Conservation (phyloP, 2,113 vertebrate species). For the Fregetta grallaria region DNA sequence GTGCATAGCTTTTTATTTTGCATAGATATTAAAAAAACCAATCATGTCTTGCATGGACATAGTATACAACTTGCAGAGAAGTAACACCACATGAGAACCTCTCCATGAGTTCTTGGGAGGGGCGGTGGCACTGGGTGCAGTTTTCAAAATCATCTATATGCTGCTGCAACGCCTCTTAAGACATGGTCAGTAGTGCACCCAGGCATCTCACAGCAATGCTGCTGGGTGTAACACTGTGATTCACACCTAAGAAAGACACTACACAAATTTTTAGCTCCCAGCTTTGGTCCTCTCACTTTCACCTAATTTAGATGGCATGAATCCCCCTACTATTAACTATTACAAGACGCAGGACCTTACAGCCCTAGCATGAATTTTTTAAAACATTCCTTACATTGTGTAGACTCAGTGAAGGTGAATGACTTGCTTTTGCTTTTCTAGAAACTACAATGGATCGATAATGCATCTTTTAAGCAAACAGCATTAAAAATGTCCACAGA, state of each 20-base stretch:
- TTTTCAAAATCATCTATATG: neutral
- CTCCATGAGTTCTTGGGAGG: neutral
- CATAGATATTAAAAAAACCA: neutral
- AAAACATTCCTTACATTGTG: neutral
- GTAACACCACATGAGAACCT: neutral
- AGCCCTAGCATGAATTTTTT: neutral
- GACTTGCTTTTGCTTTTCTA: neutral
- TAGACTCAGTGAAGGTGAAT: neutral
- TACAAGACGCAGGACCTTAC: neutral
- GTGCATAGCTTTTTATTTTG: neutral
- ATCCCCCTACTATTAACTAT: neutral
- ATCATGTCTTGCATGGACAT: neutral
- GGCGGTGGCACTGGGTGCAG: neutral
- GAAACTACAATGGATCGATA: neutral
- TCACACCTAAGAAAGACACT: neutral
- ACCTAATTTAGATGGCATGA: neutral
- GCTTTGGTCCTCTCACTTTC: neutral
- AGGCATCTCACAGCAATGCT: neutral
- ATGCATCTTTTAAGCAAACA: neutral
- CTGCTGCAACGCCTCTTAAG: neutral
- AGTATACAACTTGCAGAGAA: neutral
- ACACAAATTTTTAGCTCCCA: neutral
- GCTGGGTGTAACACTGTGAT: neutral
- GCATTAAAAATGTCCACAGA: neutral
- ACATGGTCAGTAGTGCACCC: neutral